Base-by-base conservation (phyloP, 2,797 vertebrate genomes). In the Sus cebifrons region DNA sequence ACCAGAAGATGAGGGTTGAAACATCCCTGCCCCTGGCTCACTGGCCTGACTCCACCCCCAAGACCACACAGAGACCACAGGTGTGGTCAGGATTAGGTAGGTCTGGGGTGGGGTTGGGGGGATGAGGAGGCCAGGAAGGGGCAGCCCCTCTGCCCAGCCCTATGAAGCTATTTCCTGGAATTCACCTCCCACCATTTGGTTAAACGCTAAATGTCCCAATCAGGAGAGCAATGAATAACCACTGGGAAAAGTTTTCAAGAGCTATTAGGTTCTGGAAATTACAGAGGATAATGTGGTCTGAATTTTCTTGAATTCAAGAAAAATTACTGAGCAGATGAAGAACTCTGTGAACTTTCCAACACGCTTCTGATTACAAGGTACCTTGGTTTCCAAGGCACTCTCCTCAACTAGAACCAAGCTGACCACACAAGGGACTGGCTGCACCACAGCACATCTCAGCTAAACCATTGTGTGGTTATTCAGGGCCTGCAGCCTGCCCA, bases 231-330 rank as follows among this genome's bases (percentile, higher is more conserved):
- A 85, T 78, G 54, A 84, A 77, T 64, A 92, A 74, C 90, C 92
- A 85, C 29, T 88, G 67, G 74, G 2, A 86, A 92, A 86, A 32
- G 8, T 1, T 15, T 81, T 95, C 78, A 56, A 83, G 92, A n/a
- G 17, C 36, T 87, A 77, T 58, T 95, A 85, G 25, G 29, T 85
- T 95, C 49, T 84, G 36, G 49, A 94, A 94, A 94, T 79, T 89
- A 85, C 40, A 84, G 82, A 82, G 65, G 18, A 96, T 91, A 94
- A 58, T n/a, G n/a, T 7, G 1, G 77, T 78, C 56, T 67, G 17
- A 52, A 40, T 84, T 49, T 49, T 49, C 44, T 49, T 49, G 44
- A 95, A 93, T 52, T 94, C 13, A 60, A 44, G 68, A 54, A 77
- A 96, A 95, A 85, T 54, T 77, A 70, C 29, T 79, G 54, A 83